phyloP scores from a whole-genome alignment of 1,140 invertebrate genomes.

The Drosophila pectinifera region DNA sequence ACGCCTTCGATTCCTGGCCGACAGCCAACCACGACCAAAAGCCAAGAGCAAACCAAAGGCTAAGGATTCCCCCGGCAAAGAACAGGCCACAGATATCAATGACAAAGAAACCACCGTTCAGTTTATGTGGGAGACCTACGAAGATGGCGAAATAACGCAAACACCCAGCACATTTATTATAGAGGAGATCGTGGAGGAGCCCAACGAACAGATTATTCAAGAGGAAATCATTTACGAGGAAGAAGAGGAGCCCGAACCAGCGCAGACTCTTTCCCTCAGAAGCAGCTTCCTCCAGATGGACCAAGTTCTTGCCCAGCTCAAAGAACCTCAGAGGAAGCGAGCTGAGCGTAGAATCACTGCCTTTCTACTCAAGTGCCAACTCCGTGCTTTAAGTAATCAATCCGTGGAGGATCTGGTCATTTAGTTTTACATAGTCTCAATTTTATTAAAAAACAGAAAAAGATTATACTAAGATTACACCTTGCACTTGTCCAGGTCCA shows the following conservation, averaged over 20 bases:
- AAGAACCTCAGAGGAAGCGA: slow-evolving; percentile 18
- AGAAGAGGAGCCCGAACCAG: slow-evolving; percentile 29
- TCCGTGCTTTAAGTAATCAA: slow-evolving; percentile 60
- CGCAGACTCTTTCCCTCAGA: not conserved
- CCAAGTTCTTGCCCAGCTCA: slow-evolving; percentile 47
- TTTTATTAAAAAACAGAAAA: slow-evolving; percentile 56
- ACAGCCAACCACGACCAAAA: slow-evolving; percentile 16
- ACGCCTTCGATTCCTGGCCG: slow-evolving; percentile 60
- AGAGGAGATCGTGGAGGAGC: slow-evolving; percentile 62
- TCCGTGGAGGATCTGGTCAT: slow-evolving; percentile 59
- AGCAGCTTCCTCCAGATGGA: slow-evolving; percentile 58
- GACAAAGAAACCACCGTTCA: slow-evolving; percentile 19
- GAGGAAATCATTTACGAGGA: slow-evolving; percentile 69
- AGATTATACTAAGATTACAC: slow-evolving; percentile 43
- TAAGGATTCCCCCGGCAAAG: not conserved
- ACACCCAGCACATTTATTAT: slow-evolving; percentile 52
- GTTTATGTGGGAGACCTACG: slow-evolving; percentile 52
- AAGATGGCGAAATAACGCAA: slow-evolving; percentile 38
- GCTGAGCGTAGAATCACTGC: slow-evolving; percentile 71
- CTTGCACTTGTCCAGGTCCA: slow-evolving; percentile 75
- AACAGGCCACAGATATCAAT: too few relatives aligned
- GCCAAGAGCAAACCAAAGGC: slow-evolving; percentile 16
- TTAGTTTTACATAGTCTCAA: slow-evolving; percentile 41
- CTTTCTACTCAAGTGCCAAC: slow-evolving; percentile 74
- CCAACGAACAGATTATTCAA: slow-evolving; percentile 53